A percentile compares a stretch with the other conserved stretches of the same genome.
These are phyloP conservation scores for Bombus superbus DNA, from an alignment of 1,140 invertebrate genomes.

Conservation along the genomic window DNA sequence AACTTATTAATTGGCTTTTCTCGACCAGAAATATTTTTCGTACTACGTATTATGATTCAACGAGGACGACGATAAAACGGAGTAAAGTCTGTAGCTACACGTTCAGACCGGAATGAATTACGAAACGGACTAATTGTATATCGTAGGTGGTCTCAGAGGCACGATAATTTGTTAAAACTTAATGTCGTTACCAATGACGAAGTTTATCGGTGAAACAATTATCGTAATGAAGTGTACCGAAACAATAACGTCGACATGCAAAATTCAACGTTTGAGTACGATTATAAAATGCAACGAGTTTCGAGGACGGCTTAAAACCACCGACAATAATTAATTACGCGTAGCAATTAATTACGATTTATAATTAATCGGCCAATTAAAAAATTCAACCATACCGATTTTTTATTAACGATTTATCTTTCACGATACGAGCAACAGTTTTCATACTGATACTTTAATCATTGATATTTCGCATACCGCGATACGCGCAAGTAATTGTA, in stretches of 20 bases:
- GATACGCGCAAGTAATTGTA: not conserved
- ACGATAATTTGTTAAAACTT: conserved; percentile 35
- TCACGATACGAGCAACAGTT: conserved; percentile 46
- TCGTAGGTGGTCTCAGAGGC: not conserved
- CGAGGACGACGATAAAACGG: not conserved
- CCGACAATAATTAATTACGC: conserved; percentile 58
- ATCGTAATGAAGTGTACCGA: conserved; percentile 34
- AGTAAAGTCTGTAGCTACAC: not conserved
- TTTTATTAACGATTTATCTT: conserved; percentile 51
- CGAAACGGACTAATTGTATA: not conserved
- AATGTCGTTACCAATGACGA: not conserved
- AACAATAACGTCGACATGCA: conserved; percentile 1
- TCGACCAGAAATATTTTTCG: not conserved
- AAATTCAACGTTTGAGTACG: conserved; percentile 17
- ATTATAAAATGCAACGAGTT: conserved; percentile 60
- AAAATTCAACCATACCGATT: conserved; percentile 55
- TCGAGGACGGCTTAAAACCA: conserved; percentile 48
- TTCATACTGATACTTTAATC: conserved; percentile 54
- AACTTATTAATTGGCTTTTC: not conserved
- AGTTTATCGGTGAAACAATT: conserved; percentile 40
- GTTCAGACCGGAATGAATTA: not conserved
- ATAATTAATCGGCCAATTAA: conserved; percentile 59
- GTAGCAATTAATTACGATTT: conserved; percentile 58
- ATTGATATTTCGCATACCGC: conserved; percentile 29
- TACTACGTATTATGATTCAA: not conserved